Evolutionary conservation across 53 echinoderm and acorn worm genomes (phyloP).

Genomic region (Mesocentrotus franciscanus): DNA sequence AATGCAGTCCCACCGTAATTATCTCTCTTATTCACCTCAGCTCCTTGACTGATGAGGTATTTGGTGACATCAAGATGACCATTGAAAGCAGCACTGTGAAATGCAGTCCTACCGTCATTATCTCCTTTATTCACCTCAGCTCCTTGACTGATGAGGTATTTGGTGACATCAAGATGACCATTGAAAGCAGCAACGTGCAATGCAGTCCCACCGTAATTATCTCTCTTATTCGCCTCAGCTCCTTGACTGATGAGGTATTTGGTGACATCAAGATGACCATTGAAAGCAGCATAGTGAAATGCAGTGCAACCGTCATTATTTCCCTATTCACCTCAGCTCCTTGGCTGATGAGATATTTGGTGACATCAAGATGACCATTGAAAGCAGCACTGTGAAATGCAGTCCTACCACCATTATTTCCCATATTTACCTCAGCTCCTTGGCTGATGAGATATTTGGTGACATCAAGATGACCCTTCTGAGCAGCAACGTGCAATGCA

Average conservation of each 20-base stretch:
- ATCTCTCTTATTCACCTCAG: background rate
- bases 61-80: conserved; percentile 17
- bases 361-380: background rate
- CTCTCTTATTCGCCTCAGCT: background rate
- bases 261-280: background rate
- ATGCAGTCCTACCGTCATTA: background rate
- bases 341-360: background rate
- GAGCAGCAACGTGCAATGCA: too few species aligned
- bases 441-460: background rate
- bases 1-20: too few species aligned
- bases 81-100: background rate
- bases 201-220: background rate
- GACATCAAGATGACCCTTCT: background rate
- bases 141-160: conserved; percentile 7
- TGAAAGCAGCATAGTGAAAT: too few species aligned
- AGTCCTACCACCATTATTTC: background rate
- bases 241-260: background rate
- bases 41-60: conserved; percentile 14
- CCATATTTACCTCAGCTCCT: background rate
- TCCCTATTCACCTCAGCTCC: background rate
- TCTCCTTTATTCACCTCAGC: background rate
- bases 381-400: background rate
- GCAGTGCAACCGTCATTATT: background rate
- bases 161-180: background rate
- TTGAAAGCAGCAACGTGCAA: background rate